Conservation (phyloP, 2,797 vertebrate species). For the Uromys caudimaculatus region DNA sequence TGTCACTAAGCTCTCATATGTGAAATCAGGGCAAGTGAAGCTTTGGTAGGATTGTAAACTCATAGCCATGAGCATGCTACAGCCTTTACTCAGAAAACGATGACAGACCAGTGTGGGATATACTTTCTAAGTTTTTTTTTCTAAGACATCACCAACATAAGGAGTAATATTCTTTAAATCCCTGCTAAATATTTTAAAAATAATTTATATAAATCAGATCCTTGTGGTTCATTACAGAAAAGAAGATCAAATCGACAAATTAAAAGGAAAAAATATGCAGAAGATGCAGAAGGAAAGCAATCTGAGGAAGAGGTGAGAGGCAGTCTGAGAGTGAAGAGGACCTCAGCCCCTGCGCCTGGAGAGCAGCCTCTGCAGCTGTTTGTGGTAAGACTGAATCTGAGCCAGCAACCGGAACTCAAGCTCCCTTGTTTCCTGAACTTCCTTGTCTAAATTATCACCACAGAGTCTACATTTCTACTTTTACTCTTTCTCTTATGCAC, state of each 20-base stretch:
- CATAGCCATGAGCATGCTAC: conserved; percentile 6
- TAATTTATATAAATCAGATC: conserved; percentile 39
- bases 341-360: conserved; percentile 87
- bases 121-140: conserved; percentile 35
- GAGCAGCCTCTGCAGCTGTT: conserved; percentile 95
- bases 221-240: conserved; percentile 90
- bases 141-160: not conserved
- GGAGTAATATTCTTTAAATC: conserved; percentile 22
- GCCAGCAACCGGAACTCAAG: not conserved
- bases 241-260: conserved; percentile 98
- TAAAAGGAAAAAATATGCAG: conserved; percentile 97
- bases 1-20: conserved; percentile 43
- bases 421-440: not conserved
- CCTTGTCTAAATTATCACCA: not conserved
- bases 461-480: not conserved
- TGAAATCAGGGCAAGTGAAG: not conserved
- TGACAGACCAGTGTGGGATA: not conserved
- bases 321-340: conserved; percentile 94
- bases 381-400: conserved; percentile 90
- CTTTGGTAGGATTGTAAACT: not conserved
- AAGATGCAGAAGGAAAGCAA: conserved; percentile 95
- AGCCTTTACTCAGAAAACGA: conserved; percentile 40
- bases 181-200: conserved; percentile 49
- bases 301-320: conserved; percentile 96
- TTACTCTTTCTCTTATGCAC: not conserved